phyloP scores from a whole-genome alignment of 2,113 vertebrate species.

The Melanocharis versteri region DNA sequence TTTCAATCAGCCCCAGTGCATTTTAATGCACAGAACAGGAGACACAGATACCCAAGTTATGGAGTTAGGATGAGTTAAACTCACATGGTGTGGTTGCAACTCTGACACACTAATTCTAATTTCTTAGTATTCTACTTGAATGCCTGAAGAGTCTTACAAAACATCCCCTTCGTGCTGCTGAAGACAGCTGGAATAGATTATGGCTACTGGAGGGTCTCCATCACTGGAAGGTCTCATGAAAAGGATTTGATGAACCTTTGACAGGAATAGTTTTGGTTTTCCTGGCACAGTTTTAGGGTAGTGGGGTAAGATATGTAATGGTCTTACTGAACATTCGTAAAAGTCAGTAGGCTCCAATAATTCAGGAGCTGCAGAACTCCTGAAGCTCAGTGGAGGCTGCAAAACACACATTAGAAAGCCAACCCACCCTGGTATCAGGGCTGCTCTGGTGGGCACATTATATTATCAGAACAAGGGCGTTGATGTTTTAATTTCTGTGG shows the following conservation, averaged over 20 bases:
- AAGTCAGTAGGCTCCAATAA: neutral
- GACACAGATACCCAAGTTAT: neutral
- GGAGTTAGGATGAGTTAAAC: neutral
- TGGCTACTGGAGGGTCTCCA: neutral
- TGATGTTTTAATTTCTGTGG: neutral
- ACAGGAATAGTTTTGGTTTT: neutral
- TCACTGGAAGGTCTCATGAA: neutral
- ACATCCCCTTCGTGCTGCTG: neutral
- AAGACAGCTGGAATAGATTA: neutral
- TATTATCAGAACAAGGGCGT: neutral
- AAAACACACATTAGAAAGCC: neutral
- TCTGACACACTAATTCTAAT: neutral
- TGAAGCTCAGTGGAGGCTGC: neutral
- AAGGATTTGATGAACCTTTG: neutral
- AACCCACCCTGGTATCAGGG: rapidly evolving
- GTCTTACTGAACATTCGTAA: neutral
- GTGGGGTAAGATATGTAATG: neutral
- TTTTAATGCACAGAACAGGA: neutral
- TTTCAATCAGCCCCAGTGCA: neutral
- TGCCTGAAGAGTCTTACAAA: neutral
- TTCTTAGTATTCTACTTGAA: neutral
- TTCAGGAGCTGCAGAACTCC: neutral
- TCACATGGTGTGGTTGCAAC: neutral
- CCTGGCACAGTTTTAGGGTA: neutral
- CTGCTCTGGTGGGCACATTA: neutral